phyloP scores from a whole-genome alignment of 2,888 invertebrate genomes.

The Lottia scabra region DNA sequence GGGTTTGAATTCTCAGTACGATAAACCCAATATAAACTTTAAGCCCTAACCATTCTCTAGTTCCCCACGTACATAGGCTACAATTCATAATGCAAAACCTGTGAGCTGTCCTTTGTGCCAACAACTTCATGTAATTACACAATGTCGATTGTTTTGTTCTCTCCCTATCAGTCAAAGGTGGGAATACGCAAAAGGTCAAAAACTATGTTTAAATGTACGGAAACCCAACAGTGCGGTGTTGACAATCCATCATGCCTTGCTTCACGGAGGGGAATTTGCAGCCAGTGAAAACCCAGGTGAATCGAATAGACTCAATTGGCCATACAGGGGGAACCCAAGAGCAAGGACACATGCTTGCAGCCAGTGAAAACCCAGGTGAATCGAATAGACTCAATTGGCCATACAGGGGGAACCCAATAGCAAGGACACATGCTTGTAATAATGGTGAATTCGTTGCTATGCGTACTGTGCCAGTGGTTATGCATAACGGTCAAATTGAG shows the following conservation, averaged over 20 bases:
- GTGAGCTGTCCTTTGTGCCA: not conserved
- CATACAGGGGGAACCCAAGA: too few species aligned
- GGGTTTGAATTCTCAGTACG: too few species aligned
- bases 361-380: too few species aligned
- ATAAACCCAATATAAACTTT: too few species aligned
- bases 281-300: too few species aligned
- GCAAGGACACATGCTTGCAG: too few species aligned
- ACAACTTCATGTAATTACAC: not conserved
- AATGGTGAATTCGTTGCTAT: slow-evolving; percentile 7
- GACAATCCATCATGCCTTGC: not conserved
- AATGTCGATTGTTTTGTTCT: not conserved
- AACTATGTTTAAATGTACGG: not conserved
- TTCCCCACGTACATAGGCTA: too few species aligned
- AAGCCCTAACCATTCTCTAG: too few species aligned
- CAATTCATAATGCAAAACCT: too few species aligned
- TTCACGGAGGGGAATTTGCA: not conserved
- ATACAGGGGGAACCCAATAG: too few species aligned
- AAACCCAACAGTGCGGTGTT: not conserved
- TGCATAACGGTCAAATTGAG: not conserved
- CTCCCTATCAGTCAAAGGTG: not conserved
- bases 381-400: too few species aligned
- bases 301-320: too few species aligned
- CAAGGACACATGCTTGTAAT: not conserved
- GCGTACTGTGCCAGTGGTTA: slow-evolving; percentile 7
- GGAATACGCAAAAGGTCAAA: not conserved